Evolutionary conservation across 2,113 vertebrate species (phyloP).

Genomic region (Hydropotes inermis): DNA sequence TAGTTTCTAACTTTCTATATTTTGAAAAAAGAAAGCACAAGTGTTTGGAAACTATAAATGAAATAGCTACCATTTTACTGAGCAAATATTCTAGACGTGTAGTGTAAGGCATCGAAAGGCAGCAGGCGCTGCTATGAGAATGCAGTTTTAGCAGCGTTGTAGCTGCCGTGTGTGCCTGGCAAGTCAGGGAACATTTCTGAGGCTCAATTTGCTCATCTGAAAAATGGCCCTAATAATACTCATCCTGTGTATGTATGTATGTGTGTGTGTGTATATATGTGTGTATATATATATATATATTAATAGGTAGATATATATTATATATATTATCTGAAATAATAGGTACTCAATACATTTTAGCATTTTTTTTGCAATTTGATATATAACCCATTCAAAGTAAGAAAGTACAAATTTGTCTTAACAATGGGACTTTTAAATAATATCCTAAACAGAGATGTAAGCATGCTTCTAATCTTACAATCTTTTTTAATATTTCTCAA

Average conservation of each 20-base stretch:
- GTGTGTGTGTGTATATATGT: neutral
- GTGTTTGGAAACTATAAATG: neutral
- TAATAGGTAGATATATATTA: neutral
- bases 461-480: neutral
- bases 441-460: neutral
- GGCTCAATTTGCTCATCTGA: neutral
- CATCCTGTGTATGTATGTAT: neutral
- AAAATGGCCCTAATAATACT: neutral
- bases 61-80: neutral
- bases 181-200: neutral
- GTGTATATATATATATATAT: no score
- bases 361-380: neutral
- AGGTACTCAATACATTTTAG: neutral
- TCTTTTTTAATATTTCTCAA: neutral
- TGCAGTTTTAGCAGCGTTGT: neutral
- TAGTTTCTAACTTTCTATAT: neutral
- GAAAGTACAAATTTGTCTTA: neutral
- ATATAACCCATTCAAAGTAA: neutral
- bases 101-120: neutral
- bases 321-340: neutral
- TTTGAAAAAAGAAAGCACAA: neutral
- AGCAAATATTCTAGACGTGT: neutral
- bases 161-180: neutral
- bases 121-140: neutral
- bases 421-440: neutral